Conservation (phyloP, 2,113 vertebrate genomes). For the Entelurus aequoreus region DNA sequence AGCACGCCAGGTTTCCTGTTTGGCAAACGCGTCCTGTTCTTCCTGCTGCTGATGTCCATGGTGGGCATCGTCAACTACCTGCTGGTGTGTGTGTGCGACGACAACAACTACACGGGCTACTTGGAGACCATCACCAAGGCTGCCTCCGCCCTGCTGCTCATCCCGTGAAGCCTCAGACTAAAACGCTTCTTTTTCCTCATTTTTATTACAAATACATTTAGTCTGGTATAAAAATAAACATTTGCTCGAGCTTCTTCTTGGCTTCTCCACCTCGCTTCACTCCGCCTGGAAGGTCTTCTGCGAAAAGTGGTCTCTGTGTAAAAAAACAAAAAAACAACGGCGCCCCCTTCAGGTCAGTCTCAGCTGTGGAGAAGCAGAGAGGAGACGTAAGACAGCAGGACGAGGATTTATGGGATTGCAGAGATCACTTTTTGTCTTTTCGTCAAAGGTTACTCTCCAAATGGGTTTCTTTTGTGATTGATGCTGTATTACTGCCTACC, state of each 20-base stretch:
- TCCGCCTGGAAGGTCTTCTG: no score
- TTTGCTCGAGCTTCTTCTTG: neutral
- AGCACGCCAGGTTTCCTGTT: slow-evolving; percentile 88
- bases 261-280: neutral
- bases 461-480: no score
- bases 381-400: neutral
- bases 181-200: neutral
- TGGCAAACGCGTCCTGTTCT: slow-evolving; percentile 86
- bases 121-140: slow-evolving; percentile 79
- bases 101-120: slow-evolving; percentile 82
- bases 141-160: slow-evolving; percentile 82
- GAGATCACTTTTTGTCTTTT: no score
- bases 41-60: slow-evolving; percentile 86
- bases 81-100: slow-evolving; percentile 66
- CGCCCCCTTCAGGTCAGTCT: slow-evolving; percentile 15
- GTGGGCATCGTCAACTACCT: slow-evolving; percentile 86
- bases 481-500: no score
- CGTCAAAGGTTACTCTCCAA: no score
- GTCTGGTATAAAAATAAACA: no score
- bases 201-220: neutral
- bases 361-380: slow-evolving; percentile 23
- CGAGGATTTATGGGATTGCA: no score
- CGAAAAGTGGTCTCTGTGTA: no score
- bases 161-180: slow-evolving; percentile 68
- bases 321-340: no score